Evolutionary conservation across 23 tunicate species (phyloP), one percentile per base, ranked within the genome.

Genomic region (Oikopleura dioica): DNA sequence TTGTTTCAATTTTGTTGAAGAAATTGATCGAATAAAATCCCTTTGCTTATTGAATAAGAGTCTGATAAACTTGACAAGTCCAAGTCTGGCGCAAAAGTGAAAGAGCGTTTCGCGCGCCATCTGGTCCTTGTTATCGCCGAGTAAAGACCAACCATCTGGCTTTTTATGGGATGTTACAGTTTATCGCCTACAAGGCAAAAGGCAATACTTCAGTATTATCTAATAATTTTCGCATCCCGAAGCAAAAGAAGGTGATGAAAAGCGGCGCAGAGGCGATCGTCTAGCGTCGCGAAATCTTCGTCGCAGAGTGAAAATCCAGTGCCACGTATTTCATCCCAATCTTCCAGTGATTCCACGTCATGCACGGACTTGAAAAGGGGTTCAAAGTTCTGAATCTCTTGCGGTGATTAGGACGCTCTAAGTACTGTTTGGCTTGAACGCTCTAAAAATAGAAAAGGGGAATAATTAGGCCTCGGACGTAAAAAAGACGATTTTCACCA

Each of bases 191-290:
- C n/a, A n/a, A n/a, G n/a, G n/a, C n/a, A n/a, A n/a, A n/a, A n/a
- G n/a, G n/a, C n/a, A n/a, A n/a, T n/a, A n/a, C n/a, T n/a, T n/a
- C n/a, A n/a, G n/a, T n/a, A n/a, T n/a, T n/a, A n/a, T n/a, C n/a
- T n/a, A n/a, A n/a, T n/a, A n/a, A n/a, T n/a, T n/a, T n/a, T n/a
- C n/a, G n/a, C n/a, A n/a, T n/a, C n/a, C n/a, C n/a, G n/a, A n/a
- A n/a, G n/a, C n/a, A 94, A 78, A 58, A 94, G 87, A 32, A 94
- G 84, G 69, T 94, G 99, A 55, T 94, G 89, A 59, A 94, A 94
- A 2, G 99, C 99, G 44, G 85, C 78, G 29, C 95, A 86, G 28
- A 94, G 76, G 37, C 99, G 79, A 35, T 94, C 89, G 69, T 94
- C 99, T 1, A 94, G 77, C 4, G 95, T 82, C 0, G 83, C 51